Evolutionary conservation across 2,113 vertebrate species (phyloP), one percentile per base, ranked within the genome.

Genomic region (Daboia siamensis): DNA sequence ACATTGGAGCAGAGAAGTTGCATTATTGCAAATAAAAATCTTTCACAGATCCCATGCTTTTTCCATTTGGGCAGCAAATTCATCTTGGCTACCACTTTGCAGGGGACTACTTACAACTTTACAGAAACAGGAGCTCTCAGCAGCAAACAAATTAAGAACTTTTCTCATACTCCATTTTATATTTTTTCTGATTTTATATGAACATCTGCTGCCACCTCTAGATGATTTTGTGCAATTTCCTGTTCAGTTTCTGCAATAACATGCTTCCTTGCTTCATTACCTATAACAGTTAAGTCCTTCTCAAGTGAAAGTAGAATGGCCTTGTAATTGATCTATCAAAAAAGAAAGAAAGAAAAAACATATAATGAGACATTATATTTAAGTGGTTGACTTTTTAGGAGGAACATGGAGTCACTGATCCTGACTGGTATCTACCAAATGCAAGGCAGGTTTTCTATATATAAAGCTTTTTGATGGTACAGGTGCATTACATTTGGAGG

Each of bases 181-280:
- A 29, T 10, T 87, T 44, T n/a, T 21, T n/a, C 10, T 17, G 54
- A 7, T 46, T 90, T 97, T 96, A 90, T 3, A 90, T 94, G 97
- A 96, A 97, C 95, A 1, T n/a, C 96, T 96, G 96, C 97, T 96
- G 97, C 97, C 98, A 98, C 96, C 98, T 97, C 94, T 95, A 90
- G 97, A 95, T 93, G 26, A 24, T 0, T 87, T 23, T 39, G 2
- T 2, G 59, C 90, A 95, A 95, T 59, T 89, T 10, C 64, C 94
- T 86, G 90, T 69, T 57, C 55, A 39, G 1, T 17, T 89, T 1
- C 0, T 1, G 1, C 11, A 59, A 2, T n/a, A 51, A 1, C 55
- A 2, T 0, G 0, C 0, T 17, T 94, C 57, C 52, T 56, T 23
- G 0, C 13, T 89, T 46, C 56, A 55, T 39, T 87, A 29, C 5